A percentile compares a stretch with the other conserved stretches of the same genome.
Conservation (phyloP, 2,888 invertebrate species). For the Corythucha ciliata region DNA sequence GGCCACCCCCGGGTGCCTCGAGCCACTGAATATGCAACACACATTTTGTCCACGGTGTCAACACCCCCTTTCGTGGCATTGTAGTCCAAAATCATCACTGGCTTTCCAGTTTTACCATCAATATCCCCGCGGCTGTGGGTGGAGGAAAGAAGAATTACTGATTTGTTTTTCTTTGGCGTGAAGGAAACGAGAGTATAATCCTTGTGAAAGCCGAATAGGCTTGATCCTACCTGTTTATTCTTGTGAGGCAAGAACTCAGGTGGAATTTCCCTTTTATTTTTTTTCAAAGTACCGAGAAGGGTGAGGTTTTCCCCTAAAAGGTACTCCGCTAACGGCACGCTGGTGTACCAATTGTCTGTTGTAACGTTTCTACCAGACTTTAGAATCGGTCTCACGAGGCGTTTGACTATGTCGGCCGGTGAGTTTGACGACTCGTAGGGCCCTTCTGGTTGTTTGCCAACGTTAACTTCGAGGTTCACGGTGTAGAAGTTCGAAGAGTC, state of each 20-base stretch:
- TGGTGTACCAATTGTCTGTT: constrained; percentile 30
- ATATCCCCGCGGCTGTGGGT: constrained; percentile 28
- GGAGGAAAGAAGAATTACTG: constrained; percentile 27
- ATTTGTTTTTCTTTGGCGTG: constrained; percentile 15
- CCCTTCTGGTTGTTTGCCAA: constrained; percentile 26
- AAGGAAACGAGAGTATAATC: constrained; percentile 17
- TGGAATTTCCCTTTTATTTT: constrained; percentile 16
- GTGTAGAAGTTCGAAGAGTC: constrained; percentile 23
- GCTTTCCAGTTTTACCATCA: constrained; percentile 24
- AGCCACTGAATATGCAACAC: constrained; percentile 13
- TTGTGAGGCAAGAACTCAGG: background rate
- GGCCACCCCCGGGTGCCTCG: constrained; percentile 21
- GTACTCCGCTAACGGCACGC: constrained; percentile 33
- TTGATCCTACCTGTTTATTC: background rate
- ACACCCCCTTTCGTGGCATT: constrained; percentile 23
- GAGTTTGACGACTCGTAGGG: constrained; percentile 21
- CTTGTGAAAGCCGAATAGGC: constrained; percentile 22
- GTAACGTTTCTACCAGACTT: constrained; percentile 30
- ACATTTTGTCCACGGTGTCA: constrained; percentile 21
- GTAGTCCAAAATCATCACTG: constrained; percentile 22
- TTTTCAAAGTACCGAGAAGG: constrained; percentile 27
- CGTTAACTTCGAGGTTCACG: constrained; percentile 26
- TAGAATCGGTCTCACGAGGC: constrained; percentile 22
- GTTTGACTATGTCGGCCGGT: constrained; percentile 20
- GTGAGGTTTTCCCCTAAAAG: constrained; percentile 31